Evolutionary conservation across 2,113 vertebrate species (phyloP).

Genomic region (Sphyrna mokarran): DNA sequence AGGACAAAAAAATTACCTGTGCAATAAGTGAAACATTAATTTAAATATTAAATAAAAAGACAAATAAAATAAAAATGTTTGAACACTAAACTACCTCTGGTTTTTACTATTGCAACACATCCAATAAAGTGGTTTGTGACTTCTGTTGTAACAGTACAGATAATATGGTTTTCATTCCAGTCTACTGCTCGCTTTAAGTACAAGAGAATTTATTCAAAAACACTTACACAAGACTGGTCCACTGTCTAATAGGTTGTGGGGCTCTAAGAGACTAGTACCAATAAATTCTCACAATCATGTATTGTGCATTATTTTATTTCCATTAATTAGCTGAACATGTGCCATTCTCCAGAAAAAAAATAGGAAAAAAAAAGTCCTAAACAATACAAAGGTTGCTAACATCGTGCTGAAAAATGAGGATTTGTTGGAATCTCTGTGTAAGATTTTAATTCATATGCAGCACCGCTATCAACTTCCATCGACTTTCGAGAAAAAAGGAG

Average conservation of each 20-base stretch:
- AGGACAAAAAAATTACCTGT: conserved; percentile 83
- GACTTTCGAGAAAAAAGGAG: conserved; percentile 98
- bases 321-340: conserved; percentile 37
- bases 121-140: conserved; percentile 81
- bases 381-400: conserved; percentile 56
- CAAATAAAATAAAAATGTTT: conserved; percentile 84
- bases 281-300: conserved; percentile 45
- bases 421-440: conserved; percentile 91
- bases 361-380: neutral
- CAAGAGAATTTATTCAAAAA: conserved; percentile 72
- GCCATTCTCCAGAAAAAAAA: conserved; percentile 16
- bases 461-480: conserved; percentile 98
- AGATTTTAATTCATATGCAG: conserved; percentile 97
- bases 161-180: conserved; percentile 75
- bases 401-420: conserved; percentile 88
- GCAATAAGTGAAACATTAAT: conserved; percentile 91
- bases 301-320: conserved; percentile 40
- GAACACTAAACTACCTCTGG: conserved; percentile 88
- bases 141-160: conserved; percentile 79
- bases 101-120: conserved; percentile 90
- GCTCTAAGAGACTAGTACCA: conserved; percentile 44
- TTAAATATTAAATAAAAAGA: conserved; percentile 99
- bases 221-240: conserved; percentile 60
- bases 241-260: conserved; percentile 49
- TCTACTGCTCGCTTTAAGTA: conserved; percentile 65